Evolutionary conservation across 2,797 vertebrate species (phyloP), one percentile per base, ranked within the genome.

Genomic region (Lepus oiostolus): DNA sequence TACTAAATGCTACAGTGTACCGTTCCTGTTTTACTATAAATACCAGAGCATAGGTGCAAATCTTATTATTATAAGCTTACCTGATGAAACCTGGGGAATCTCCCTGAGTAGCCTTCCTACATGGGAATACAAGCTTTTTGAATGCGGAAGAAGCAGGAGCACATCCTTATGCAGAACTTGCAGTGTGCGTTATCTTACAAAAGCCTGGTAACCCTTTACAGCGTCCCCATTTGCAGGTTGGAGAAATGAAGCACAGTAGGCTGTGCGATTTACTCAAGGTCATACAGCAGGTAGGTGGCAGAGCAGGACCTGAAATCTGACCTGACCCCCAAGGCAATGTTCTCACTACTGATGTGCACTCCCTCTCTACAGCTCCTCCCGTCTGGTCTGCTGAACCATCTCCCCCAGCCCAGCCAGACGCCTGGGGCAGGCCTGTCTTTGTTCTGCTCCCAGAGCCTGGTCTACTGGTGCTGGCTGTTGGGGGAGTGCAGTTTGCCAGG

Each of bases 121-220:
- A 82, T 60, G 85, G 24, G 21, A 22, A 63, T 47, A 30, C 16
- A 68, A 17, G n/a, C 28, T 82, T 89, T n/a, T 60, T 91, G 58
- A 65, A 50, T 42, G 19, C 26, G 62, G 85, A 81, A 24, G 60
- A 60, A 72, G n/a, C 7, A 74, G 2, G 9, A 68, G 65, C 17
- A 16, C 2, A 54, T 76, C 47, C 79, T 50, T 74, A n/a, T 85
- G 67, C 85, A 74, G 67, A 74, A 88, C 30, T 92, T 80, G 80
- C 7, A 68, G 19, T 80, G 38, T 88, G 60, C 1, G 16, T 67
- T 35, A 58, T 84, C 47, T 74, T 50, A 35, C 35, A 35, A 89
- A 85, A 58, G 7, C 35, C 68, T 88, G 17, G 13, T 24, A 47
- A 77, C 5, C 60, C 19, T 76, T 88, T 52, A 4, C 54, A 42